Percentiles rank a stretch among this genome's conserved stretches.
phyloP scores from a whole-genome alignment of 1,140 invertebrate species.

The Ips nitidus region DNA sequence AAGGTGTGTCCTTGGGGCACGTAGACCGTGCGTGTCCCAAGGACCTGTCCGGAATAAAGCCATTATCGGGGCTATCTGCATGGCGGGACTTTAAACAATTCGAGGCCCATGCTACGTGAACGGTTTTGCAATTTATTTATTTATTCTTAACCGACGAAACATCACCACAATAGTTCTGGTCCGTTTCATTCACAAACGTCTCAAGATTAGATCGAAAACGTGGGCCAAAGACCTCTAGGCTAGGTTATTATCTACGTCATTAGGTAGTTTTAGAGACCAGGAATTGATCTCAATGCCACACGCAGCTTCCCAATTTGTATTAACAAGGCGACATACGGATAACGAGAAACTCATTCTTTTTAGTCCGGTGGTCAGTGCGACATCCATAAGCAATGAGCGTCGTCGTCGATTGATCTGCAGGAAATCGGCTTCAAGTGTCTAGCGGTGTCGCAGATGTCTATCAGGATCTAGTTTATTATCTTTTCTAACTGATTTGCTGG shows the following conservation, averaged over 20 bases:
- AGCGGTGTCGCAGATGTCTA: no score
- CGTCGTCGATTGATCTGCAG: background rate
- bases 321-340: conserved; percentile 47
- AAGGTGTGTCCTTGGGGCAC: conserved; percentile 39
- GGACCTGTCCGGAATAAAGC: conserved; percentile 40
- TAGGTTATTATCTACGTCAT: background rate
- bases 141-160: background rate
- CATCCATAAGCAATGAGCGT: conserved; percentile 61
- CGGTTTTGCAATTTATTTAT: conserved; percentile 26
- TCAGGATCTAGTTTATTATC: no score
- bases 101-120: conserved; percentile 38
- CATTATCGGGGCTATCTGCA: conserved; percentile 37
- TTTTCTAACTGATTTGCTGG: no score
- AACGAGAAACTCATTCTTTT: conserved; percentile 33
- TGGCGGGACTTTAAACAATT: conserved; percentile 29
- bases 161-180: conserved; percentile 3
- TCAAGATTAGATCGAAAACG: background rate
- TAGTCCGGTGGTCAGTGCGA: background rate
- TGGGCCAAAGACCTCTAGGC: background rate
- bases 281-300: conserved; percentile 12
- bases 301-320: conserved; percentile 46
- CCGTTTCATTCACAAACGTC: conserved; percentile 21
- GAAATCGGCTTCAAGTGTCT: no score
- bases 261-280: background rate
- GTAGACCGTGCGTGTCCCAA: conserved; percentile 40